These are phyloP conservation scores for Scaptodrosophila latifasciaeformis DNA, from an alignment of 2,888 invertebrate genomes.

Conservation along the genomic window DNA sequence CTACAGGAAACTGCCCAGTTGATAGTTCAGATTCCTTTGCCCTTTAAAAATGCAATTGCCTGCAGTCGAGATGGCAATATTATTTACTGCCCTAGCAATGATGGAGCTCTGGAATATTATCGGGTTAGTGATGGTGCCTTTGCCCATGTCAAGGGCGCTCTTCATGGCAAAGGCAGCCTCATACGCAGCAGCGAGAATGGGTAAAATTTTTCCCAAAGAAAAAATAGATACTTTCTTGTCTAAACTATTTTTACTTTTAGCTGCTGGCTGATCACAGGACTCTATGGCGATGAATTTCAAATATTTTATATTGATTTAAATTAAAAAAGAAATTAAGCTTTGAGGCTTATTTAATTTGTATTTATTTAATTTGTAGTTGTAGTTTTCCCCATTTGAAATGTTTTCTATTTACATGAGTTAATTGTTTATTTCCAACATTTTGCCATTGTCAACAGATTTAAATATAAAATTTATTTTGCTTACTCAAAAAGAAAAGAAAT, in stretches of 20 bases:
- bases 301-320: slow-evolving; percentile 58
- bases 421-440: slow-evolving; percentile 52
- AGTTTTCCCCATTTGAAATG: slow-evolving; percentile 37
- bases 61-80: slow-evolving; percentile 64
- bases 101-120: slow-evolving; percentile 71
- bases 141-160: slow-evolving; percentile 58
- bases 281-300: slow-evolving; percentile 70
- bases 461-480: slow-evolving; percentile 6
- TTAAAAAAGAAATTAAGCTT: slow-evolving; percentile 1
- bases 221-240: neutral
- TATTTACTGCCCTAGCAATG: slow-evolving; percentile 68
- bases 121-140: slow-evolving; percentile 62
- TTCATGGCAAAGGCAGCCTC: slow-evolving; percentile 70
- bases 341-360: neutral
- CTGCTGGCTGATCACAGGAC: slow-evolving; percentile 72
- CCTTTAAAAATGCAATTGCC: slow-evolving; percentile 71
- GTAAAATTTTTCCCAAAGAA: no score
- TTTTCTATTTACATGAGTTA: slow-evolving; percentile 60
- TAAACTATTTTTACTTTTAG: slow-evolving; percentile 43
- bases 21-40: slow-evolving; percentile 71
- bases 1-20: slow-evolving; percentile 60
- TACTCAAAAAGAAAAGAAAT: no score
- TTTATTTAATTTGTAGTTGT: slow-evolving; percentile 28
- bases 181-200: slow-evolving; percentile 73
- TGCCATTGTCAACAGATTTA: slow-evolving; percentile 51